Evolutionary conservation across 2,797 vertebrate genomes (phyloP).

Genomic region (Australoheros facetus): DNA sequence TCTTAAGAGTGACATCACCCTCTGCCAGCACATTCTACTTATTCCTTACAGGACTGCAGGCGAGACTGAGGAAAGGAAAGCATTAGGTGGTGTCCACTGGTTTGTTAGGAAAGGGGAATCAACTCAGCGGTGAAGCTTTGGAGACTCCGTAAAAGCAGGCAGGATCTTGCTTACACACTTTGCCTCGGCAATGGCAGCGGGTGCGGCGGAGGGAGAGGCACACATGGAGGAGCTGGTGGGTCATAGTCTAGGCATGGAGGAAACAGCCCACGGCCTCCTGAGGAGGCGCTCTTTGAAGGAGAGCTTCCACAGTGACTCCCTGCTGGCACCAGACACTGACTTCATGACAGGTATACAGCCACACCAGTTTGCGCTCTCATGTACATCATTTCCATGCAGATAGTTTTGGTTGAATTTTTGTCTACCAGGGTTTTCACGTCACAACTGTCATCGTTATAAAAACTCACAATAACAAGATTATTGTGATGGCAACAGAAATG

Average conservation of each 20-base stretch:
- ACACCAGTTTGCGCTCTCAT: background rate
- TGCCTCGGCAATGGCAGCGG: constrained; percentile 31
- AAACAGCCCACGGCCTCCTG: constrained; percentile 46
- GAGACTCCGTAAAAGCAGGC: constrained; percentile 1
- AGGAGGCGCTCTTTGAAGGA: constrained; percentile 67
- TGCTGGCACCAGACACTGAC: constrained; percentile 78
- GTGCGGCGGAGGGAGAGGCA: constrained; percentile 29
- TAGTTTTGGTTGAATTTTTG: background rate
- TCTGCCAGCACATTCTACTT: constrained; percentile 7
- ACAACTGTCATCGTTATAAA: background rate
- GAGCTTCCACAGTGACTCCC: constrained; percentile 67
- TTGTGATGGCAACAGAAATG: background rate
- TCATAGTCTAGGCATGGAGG: constrained; percentile 72
- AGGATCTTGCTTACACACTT: constrained; percentile 3
- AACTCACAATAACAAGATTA: background rate
- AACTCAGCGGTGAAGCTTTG: constrained; percentile 17
- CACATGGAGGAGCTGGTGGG: constrained; percentile 72
- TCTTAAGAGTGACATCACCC: constrained; percentile 72
- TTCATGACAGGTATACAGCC: constrained; percentile 75
- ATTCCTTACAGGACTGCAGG: constrained; percentile 36
- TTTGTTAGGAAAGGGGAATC: constrained; percentile 56
- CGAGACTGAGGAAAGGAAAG: constrained; percentile 23
- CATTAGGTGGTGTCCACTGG: constrained; percentile 11
- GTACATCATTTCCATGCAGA: background rate
- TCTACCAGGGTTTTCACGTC: background rate